Evolutionary conservation across 1,140 invertebrate genomes (phyloP).

Genomic region (Propsilocerus akamusi): DNA sequence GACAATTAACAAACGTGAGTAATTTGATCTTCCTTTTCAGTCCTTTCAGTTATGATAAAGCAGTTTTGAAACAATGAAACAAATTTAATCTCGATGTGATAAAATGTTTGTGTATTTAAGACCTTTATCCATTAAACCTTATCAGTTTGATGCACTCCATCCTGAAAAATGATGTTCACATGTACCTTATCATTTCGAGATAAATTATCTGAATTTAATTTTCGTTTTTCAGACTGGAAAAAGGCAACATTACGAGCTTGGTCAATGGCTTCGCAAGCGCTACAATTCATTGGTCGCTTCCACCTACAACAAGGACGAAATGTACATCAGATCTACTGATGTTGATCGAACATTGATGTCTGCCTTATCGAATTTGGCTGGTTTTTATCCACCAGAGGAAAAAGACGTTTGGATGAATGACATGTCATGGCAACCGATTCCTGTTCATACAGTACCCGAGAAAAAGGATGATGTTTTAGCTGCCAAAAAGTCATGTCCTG

Average conservation of each 20-base stretch:
- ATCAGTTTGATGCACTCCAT: not conserved
- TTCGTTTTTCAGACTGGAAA: slow-evolving; percentile 43
- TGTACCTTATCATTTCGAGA: not conserved
- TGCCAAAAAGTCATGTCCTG: slow-evolving; percentile 43
- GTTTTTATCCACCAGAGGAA: slow-evolving; percentile 46
- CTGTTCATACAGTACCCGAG: slow-evolving; percentile 59
- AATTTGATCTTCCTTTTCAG: slow-evolving; percentile 5
- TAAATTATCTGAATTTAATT: slow-evolving; percentile 1
- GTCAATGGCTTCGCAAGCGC: slow-evolving; percentile 53
- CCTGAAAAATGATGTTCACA: not conserved
- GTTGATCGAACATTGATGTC: slow-evolving; percentile 81
- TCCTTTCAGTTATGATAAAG: not conserved
- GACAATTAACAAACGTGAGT: slow-evolving; percentile 59
- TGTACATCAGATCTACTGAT: slow-evolving; percentile 61
- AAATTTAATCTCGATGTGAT: not conserved
- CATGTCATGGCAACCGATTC: slow-evolving; percentile 75
- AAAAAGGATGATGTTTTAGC: slow-evolving; percentile 41
- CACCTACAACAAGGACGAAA: slow-evolving; percentile 33
- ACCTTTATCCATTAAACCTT: not conserved
- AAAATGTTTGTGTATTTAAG: not conserved
- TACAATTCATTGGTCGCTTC: slow-evolving; percentile 38
- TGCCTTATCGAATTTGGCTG: slow-evolving; percentile 64
- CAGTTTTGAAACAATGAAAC: not conserved
- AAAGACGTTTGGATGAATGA: slow-evolving; percentile 44
- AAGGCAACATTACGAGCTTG: slow-evolving; percentile 53